phyloP scores from a whole-genome alignment of 1,140 invertebrate species.

The Drosophila dunni region DNA sequence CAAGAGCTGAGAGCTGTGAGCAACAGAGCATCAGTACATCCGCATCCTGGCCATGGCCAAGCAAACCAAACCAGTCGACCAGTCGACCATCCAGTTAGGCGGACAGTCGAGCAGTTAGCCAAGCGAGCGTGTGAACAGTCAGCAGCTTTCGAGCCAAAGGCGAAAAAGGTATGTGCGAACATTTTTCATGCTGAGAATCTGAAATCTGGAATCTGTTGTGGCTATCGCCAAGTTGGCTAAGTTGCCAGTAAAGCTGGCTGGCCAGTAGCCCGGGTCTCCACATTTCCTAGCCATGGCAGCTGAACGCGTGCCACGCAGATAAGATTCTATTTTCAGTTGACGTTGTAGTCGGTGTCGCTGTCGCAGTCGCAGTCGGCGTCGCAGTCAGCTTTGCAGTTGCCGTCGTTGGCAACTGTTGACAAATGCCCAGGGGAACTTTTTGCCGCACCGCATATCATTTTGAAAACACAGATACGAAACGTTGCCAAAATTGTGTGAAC shows the following conservation, averaged over 20 bases:
- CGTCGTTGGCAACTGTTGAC: constrained; percentile 54
- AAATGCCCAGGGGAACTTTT: constrained; percentile 65
- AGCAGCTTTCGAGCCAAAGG: constrained; percentile 62
- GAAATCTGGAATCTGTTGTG: constrained; percentile 47
- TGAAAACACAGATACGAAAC: constrained; percentile 37
- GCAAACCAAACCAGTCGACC: not conserved
- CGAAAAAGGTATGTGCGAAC: constrained; percentile 65
- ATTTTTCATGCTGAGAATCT: constrained; percentile 62
- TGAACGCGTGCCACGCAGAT: constrained; percentile 63
- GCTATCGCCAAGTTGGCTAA: constrained; percentile 38
- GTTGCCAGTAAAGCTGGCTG: constrained; percentile 26
- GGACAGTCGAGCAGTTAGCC: constrained; percentile 14
- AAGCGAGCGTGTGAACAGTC: constrained; percentile 65
- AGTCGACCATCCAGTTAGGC: not conserved
- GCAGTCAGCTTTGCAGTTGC: constrained; percentile 20
- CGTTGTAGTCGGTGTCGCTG: constrained; percentile 16
- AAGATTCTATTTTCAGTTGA: constrained; percentile 71
- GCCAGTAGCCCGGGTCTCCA: too few relatives aligned
- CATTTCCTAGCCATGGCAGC: constrained; percentile 41
- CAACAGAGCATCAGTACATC: not conserved
- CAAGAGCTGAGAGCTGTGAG: not conserved
- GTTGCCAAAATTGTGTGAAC: constrained; percentile 62
- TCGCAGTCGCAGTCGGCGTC: not conserved
- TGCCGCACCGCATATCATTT: constrained; percentile 42
- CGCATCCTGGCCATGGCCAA: constrained; percentile 1